phyloP scores from a whole-genome alignment of 2,113 vertebrate species.

The Poecilia latipinna region DNA sequence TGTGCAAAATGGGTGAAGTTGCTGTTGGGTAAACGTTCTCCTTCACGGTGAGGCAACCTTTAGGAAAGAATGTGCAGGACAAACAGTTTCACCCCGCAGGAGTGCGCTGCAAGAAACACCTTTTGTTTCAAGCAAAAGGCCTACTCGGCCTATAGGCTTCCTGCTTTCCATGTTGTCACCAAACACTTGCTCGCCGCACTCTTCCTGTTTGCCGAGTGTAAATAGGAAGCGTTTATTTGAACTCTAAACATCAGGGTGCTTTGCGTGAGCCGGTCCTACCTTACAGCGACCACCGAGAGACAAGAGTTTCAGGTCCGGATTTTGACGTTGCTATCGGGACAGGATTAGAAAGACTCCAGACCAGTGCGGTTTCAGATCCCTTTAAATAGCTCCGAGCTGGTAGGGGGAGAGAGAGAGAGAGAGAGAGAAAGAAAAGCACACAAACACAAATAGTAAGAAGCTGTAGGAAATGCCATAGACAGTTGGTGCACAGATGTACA shows the following conservation, averaged over 20 bases:
- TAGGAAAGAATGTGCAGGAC: constrained; percentile 12
- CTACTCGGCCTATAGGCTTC: background rate
- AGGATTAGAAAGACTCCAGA: constrained; percentile 59
- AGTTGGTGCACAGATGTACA: constrained; percentile 63
- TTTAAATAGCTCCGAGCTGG: constrained; percentile 70
- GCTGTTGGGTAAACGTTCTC: constrained; percentile 38
- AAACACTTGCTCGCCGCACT: background rate
- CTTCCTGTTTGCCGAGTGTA: background rate
- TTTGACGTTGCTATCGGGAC: constrained; percentile 42
- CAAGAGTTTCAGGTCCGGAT: constrained; percentile 55
- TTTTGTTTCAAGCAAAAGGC: background rate
- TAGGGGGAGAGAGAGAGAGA: constrained; percentile 17
- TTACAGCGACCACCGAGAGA: constrained; percentile 36
- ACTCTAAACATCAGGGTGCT: background rate
- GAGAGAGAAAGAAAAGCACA: background rate
- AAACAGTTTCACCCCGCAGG: constrained; percentile 4
- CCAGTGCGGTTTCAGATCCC: constrained; percentile 51
- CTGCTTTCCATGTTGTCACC: background rate
- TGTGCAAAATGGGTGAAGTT: constrained; percentile 52
- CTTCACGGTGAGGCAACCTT: constrained; percentile 24
- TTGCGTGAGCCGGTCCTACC: constrained; percentile 51
- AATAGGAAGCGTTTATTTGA: constrained; percentile 7
- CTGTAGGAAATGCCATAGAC: constrained; percentile 68
- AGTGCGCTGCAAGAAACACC: background rate
- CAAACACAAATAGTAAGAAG: constrained; percentile 54